Evolutionary conservation across 2,797 vertebrate species (phyloP), one percentile per base, ranked within the genome.

Genomic region (Sebastes oblongus): DNA sequence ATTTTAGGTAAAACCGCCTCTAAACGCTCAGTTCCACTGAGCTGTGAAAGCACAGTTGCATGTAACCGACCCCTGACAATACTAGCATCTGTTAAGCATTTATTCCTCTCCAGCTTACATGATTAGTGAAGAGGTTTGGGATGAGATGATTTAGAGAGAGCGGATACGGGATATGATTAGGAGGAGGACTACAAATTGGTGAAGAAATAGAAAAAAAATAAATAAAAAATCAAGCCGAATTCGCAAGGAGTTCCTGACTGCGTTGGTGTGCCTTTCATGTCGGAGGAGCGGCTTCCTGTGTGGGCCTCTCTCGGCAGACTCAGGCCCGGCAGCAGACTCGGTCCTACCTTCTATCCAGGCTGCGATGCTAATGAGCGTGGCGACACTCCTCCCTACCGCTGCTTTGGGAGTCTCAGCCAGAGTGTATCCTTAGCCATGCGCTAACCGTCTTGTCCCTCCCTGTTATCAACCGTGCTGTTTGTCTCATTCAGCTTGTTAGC

Each of bases 51-150:
- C 34, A 1, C 72, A 52, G 82, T 77, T 71, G 59, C 78, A 65
- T 80, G 82, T 55, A 78, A 67, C 70, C 84, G 39, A 84, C 88
- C 86, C 86, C 77, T 88, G 89, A 91, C 84, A 87, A 87, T 74
- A 78, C 66, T 3, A 76, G 83, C 89, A 92, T 90, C 89, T 92
- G 92, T 77, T 89, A 59, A 75, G 84, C 87, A 83, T 86, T 83
- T 84, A 67, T 61, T 88, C 85, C 84, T 84, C 82, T 90, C 75
- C 88, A 84, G 72, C 80, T 83, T 82, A 70, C 82, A 78, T 92
- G 89, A 92, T 93, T 88, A 91, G 85, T 69, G 78, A 76, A 87
- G 88, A 89, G 88, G 86, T 89, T 90, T 83, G 90, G 87, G 85
- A 88, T 79, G 85, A 73, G 79, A 81, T 73, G 79, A 77, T 85